phyloP scores from a whole-genome alignment of 2,113 vertebrate genomes.

The Ahaetulla prasina region DNA sequence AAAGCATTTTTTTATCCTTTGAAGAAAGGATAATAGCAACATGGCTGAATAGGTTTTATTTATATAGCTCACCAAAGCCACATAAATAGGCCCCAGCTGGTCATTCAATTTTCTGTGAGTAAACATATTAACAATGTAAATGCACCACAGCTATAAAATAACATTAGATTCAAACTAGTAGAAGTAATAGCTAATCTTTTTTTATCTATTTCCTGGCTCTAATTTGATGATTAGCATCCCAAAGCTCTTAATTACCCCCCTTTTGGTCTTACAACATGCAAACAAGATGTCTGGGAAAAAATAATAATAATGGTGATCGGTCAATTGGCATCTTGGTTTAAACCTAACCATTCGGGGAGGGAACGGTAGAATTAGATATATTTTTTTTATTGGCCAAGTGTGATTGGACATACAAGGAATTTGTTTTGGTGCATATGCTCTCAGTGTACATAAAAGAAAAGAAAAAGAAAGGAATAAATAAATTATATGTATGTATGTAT shows the following conservation, averaged over 20 bases:
- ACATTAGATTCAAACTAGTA: not conserved
- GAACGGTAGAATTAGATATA: too few relatives aligned
- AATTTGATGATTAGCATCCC: not conserved
- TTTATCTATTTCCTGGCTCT: not conserved
- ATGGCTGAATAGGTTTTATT: slow-evolving; percentile 18
- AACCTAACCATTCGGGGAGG: not conserved
- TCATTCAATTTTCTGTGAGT: slow-evolving; percentile 18
- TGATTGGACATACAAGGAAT: too few relatives aligned
- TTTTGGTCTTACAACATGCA: not conserved
- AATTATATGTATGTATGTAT: too few relatives aligned
- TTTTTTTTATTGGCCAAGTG: too few relatives aligned
- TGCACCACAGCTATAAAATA: slow-evolving; percentile 4
- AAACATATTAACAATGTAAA: slow-evolving; percentile 21
- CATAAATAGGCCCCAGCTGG: slow-evolving; percentile 24
- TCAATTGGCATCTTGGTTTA: not conserved
- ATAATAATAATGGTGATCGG: not conserved
- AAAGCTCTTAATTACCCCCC: not conserved
- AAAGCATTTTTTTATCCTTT: too few relatives aligned
- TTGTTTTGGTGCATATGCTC: too few relatives aligned
- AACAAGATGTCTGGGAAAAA: not conserved
- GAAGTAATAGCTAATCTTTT: not conserved
- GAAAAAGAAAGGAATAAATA: too few relatives aligned
- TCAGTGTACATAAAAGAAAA: too few relatives aligned
- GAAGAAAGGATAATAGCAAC: not conserved
- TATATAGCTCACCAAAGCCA: not conserved